Evolutionary conservation across 2,888 invertebrate genomes (phyloP), one percentile per base, ranked within the genome.

Genomic region (Phrixothrix hirtus): DNA sequence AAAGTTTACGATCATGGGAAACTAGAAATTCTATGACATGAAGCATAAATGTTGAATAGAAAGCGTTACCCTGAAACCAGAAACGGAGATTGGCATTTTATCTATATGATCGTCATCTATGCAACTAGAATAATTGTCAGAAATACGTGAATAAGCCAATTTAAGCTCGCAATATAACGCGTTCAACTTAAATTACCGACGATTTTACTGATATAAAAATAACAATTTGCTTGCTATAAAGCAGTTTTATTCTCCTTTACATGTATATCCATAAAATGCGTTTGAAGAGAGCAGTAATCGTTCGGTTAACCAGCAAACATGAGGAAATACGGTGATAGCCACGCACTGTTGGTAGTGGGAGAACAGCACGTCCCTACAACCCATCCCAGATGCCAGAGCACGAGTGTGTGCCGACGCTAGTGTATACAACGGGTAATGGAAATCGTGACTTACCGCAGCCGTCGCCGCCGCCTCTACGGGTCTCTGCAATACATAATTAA

Each of bases 351-450:
- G 37, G 62, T 60, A 63, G 63, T 61, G 60, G 58, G 61, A 61
- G 63, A 57, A 57, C 54, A 56, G 63, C 66, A 62, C 66, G 68
- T 66, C 65, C 62, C 64, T 55, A 60, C 59, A 62, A 62, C 64
- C 62, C 63, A 64, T 65, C 63, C 64, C 56, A 57, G 61, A 64
- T 61, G 64, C 63, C 55, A 59, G 55, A 60, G 63, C 65, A 63
- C 66, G 66, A 63, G 59, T 69, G 65, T 69, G 66, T 66, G 64
- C 63, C 66, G 64, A 63, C 66, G 62, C 64, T 61, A 67, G 66
- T 68, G 69, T 71, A 71, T 69, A 72, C 69, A 69, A 62, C 61
- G 67, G 60, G 66, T 71, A 71, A 71, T 71, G 68, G 70, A 70
- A 71, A 69, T 71, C 71, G 70, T 71, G 71, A 71, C 71, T 70